Conservation (phyloP, 2,797 vertebrate genomes). For the Tokudaia tokunoshimensis region DNA sequence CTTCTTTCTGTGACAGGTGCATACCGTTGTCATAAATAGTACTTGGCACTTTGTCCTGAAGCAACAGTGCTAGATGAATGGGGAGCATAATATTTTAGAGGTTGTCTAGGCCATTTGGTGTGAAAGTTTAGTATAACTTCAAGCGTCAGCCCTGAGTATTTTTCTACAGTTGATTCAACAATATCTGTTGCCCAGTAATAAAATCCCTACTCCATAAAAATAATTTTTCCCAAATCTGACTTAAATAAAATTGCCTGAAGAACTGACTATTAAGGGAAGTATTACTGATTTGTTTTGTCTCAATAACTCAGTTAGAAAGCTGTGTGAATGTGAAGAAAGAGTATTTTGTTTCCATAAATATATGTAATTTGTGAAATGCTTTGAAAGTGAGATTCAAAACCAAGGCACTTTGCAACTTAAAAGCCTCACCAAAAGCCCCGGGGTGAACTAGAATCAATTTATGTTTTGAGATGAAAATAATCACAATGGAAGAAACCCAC, state of each 20-base stretch:
- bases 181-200: not conserved
- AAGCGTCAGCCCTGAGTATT: not conserved
- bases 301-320: conserved; percentile 11
- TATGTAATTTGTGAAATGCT: conserved; percentile 46
- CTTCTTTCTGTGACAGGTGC: too few species aligned
- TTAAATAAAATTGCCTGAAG: not conserved
- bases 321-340: not conserved
- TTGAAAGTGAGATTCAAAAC: conserved; percentile 17
- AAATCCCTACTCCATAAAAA: not conserved
- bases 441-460: conserved; percentile 1
- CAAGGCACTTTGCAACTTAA: conserved; percentile 40
- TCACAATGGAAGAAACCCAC: not conserved
- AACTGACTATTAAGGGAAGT: conserved; percentile 25
- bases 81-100: not conserved
- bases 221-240: not conserved
- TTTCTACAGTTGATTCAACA: not conserved
- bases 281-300: not conserved
- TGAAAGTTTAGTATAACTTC: not conserved
- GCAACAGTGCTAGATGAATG: not conserved
- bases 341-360: not conserved
- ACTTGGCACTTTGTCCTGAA: not conserved
- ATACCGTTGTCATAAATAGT: too few species aligned
- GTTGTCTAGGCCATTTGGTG: not conserved
- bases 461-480: conserved; percentile 48
- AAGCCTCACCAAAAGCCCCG: not conserved